These are phyloP conservation scores for Brotula barbata DNA, from an alignment of 2,797 vertebrate genomes.

Conservation along the genomic window DNA sequence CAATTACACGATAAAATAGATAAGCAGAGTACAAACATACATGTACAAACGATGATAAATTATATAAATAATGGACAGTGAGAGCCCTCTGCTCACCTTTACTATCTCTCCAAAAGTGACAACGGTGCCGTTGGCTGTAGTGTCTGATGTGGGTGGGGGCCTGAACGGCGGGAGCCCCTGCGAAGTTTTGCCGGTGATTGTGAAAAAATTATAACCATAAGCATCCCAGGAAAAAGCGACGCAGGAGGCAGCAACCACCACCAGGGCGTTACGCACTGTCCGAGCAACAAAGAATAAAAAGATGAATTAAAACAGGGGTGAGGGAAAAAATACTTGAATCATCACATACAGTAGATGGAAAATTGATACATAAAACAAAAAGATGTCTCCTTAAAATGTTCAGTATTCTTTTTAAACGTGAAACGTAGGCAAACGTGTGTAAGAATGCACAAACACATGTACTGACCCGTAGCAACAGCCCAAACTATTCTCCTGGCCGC, in stretches of 20 bases:
- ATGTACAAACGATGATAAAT: too few relatives aligned
- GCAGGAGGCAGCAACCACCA: conserved; percentile 85
- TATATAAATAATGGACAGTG: too few relatives aligned
- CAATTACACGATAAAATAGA: too few relatives aligned
- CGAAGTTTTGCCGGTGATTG: conserved; percentile 85
- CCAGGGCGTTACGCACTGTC: conserved; percentile 87
- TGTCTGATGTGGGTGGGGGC: conserved; percentile 81
- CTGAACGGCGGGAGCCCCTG: conserved; percentile 84
- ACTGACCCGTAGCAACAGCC: conserved; percentile 83
- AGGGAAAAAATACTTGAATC: not conserved
- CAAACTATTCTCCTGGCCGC: conserved; percentile 80
- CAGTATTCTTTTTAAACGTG: not conserved
- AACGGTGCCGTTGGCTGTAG: conserved; percentile 77
- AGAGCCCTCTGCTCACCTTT: conserved; percentile 53
- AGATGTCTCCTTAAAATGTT: not conserved
- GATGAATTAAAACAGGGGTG: not conserved
- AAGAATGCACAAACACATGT: not conserved
- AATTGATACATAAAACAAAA: too few relatives aligned
- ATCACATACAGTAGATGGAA: not conserved
- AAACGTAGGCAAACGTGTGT: not conserved
- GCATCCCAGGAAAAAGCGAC: conserved; percentile 83
- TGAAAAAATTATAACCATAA: conserved; percentile 79
- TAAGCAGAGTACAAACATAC: too few relatives aligned
- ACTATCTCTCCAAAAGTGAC: conserved; percentile 83
- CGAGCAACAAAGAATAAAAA: not conserved